These are phyloP conservation scores for Stegophylla sp. DNA, from an alignment of 2,888 invertebrate genomes.

Conservation along the genomic window DNA sequence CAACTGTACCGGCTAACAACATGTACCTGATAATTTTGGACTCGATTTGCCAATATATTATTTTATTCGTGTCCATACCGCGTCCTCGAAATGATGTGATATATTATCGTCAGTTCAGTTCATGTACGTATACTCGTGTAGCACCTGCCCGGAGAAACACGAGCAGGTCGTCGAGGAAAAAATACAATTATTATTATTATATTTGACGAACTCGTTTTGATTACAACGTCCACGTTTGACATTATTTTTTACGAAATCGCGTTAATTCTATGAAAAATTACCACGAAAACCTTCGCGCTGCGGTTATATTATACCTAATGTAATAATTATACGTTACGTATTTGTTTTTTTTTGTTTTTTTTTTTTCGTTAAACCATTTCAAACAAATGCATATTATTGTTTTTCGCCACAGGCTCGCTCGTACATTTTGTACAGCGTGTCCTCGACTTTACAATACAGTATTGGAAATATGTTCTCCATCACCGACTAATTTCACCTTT, in stretches of 20 bases:
- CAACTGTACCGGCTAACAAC: too few relatives aligned
- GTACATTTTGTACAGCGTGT: background rate
- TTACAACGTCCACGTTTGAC: background rate
- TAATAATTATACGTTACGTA: background rate
- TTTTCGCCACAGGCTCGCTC: background rate
- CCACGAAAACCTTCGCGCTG: background rate
- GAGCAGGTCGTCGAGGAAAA: too few relatives aligned
- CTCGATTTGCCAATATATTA: too few relatives aligned
- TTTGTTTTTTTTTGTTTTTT: background rate
- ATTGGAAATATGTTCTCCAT: background rate
- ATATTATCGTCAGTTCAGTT: too few relatives aligned
- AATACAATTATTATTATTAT: too few relatives aligned
- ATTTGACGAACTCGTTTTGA: background rate
- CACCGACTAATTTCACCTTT: too few relatives aligned
- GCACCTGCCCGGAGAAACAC: too few relatives aligned
- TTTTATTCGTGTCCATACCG: too few relatives aligned
- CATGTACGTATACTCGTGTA: too few relatives aligned
- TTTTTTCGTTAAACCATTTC: background rate
- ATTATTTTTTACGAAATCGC: background rate
- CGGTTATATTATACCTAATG: background rate
- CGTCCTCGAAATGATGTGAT: too few relatives aligned
- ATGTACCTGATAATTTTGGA: too few relatives aligned
- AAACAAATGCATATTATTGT: background rate
- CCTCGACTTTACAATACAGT: background rate
- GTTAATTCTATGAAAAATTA: background rate